A percentile compares a stretch with the other conserved stretches of the same genome.
Conservation (phyloP, 2,797 vertebrate species). For the Scomberomorus guttatus region DNA sequence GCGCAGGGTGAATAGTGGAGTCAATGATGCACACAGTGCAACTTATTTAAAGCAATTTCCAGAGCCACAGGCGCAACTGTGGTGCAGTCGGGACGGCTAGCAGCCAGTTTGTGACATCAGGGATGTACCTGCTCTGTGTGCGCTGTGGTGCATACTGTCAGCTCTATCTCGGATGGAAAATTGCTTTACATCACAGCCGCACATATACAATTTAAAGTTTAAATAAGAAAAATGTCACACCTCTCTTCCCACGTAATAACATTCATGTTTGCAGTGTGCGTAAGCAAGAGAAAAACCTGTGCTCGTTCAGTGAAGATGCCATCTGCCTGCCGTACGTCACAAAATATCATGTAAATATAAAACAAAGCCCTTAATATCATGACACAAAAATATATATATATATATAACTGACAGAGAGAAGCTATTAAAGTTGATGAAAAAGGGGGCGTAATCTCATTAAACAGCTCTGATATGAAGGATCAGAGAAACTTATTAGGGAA, state of each 20-base stretch:
- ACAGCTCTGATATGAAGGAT: not conserved
- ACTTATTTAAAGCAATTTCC: slow-evolving; percentile 61
- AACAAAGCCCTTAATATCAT: not conserved
- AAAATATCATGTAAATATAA: not conserved
- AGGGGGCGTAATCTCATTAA: not conserved
- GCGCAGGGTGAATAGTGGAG: slow-evolving; percentile 40
- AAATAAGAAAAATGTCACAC: slow-evolving; percentile 22
- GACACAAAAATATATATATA: not conserved
- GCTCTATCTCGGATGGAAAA: slow-evolving; percentile 18
- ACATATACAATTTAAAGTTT: not conserved
- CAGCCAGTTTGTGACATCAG: slow-evolving; percentile 29
- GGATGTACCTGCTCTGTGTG: slow-evolving; percentile 11
- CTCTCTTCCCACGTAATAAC: slow-evolving; percentile 13
- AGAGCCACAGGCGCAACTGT: slow-evolving; percentile 13
- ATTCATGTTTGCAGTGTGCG: not conserved
- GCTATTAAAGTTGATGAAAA: not conserved
- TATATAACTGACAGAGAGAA: not conserved
- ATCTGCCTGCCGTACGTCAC: slow-evolving; percentile 13
- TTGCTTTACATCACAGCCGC: not conserved
- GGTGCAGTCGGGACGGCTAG: slow-evolving; percentile 13
- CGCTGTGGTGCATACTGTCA: not conserved
- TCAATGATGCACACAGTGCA: slow-evolving; percentile 37
- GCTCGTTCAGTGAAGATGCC: slow-evolving; percentile 3
- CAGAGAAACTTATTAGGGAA: not conserved
- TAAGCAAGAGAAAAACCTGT: not conserved